These are phyloP conservation scores for Rhinolophus sinicus DNA, from an alignment of 2,113 vertebrate species.

Conservation along the genomic window DNA sequence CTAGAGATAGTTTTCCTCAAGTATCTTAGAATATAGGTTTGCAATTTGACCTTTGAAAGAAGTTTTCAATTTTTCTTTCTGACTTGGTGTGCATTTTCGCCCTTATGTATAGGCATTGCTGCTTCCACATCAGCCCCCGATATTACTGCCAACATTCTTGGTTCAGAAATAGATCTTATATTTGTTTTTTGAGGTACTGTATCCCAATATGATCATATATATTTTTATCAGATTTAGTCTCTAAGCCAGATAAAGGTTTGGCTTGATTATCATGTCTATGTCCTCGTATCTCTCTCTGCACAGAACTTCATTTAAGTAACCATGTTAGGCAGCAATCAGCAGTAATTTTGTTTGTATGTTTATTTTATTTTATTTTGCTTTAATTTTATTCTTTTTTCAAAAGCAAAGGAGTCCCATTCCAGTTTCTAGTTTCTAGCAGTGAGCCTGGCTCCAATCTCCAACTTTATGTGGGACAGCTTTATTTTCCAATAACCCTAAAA, in stretches of 20 bases:
- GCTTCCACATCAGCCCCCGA: neutral
- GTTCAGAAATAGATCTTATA: neutral
- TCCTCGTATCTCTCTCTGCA: neutral
- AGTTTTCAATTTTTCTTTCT: neutral
- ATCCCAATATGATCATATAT: neutral
- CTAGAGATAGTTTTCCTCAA: neutral
- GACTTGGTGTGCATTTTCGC: neutral
- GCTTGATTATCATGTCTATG: neutral
- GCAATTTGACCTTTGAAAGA: neutral
- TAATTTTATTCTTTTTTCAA: neutral
- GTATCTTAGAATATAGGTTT: neutral
- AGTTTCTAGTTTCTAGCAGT: neutral
- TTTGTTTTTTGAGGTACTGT: neutral
- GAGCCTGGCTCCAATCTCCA: neutral
- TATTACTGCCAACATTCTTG: neutral
- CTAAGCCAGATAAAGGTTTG: neutral
- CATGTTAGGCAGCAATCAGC: neutral
- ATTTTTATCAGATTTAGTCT: neutral
- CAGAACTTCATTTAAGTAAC: neutral
- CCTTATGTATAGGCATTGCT: neutral
- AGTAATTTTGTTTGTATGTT: no score
- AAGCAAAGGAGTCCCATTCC: neutral
- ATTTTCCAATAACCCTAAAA: neutral
- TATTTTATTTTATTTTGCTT: neutral
- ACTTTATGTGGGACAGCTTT: neutral